Conservation (phyloP, 1,140 invertebrate species). For the Sycophaga agraensis region DNA sequence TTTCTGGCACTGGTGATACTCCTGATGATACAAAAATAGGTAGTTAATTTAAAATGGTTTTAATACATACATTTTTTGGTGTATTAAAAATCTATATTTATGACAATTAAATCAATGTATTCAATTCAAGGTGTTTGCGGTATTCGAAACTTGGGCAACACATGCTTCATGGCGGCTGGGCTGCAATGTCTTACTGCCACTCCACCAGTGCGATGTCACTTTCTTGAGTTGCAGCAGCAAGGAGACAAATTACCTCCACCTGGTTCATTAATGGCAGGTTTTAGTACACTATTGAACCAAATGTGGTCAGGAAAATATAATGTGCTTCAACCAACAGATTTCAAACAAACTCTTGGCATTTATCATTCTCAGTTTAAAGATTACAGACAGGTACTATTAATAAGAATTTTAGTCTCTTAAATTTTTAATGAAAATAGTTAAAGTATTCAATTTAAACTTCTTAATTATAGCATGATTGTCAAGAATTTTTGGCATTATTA, state of each 20-base stretch:
- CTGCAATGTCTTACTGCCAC: slow-evolving; percentile 67
- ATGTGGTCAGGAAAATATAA: slow-evolving; percentile 67
- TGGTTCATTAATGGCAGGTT: slow-evolving; percentile 57
- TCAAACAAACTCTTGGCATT: slow-evolving; percentile 65
- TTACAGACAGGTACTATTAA: slow-evolving; percentile 58
- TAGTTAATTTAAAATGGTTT: slow-evolving; percentile 23
- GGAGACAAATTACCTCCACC: slow-evolving; percentile 50
- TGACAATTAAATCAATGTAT: background rate
- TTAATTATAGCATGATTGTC: slow-evolving; percentile 68
- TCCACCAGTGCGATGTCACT: slow-evolving; percentile 60
- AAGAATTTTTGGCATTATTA: slow-evolving; percentile 71
- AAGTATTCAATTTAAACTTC: slow-evolving; percentile 9
- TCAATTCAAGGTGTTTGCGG: slow-evolving; percentile 62
- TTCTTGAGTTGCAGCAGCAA: slow-evolving; percentile 55
- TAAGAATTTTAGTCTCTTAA: background rate
- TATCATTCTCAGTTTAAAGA: slow-evolving; percentile 70
- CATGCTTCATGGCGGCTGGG: slow-evolving; percentile 74
- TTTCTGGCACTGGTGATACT: slow-evolving; percentile 48
- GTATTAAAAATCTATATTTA: background rate
- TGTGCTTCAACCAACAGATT: slow-evolving; percentile 63
- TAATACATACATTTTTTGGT: background rate
- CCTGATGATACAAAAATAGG: slow-evolving; percentile 52
- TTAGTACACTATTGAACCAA: slow-evolving; percentile 63
- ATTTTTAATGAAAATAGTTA: background rate
- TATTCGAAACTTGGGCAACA: slow-evolving; percentile 69